Evolutionary conservation across 92 coral and sea anemone genomes (phyloP).

Genomic region (Plumapathes pennacea): DNA sequence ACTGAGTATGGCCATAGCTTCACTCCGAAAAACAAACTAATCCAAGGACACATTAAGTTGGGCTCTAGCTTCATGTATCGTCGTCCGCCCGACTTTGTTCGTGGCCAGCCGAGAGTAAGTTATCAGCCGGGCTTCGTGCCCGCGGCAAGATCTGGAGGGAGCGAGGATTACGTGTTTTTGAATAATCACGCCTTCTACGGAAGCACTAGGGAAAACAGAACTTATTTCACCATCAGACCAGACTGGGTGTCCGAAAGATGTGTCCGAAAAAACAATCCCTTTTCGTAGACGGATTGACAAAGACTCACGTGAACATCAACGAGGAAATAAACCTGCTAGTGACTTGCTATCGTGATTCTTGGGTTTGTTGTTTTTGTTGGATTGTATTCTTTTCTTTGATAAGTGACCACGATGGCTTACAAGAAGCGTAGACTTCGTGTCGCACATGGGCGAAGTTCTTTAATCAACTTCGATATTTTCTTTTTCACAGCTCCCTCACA

Average conservation of each 20-base stretch:
- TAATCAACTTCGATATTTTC: no score
- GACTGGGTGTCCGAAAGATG: slow-evolving; percentile 91
- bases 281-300: slow-evolving; percentile 67
- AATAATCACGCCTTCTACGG: slow-evolving; percentile 80
- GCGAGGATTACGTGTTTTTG: slow-evolving; percentile 63
- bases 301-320: no score
- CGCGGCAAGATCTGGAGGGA: slow-evolving; percentile 67
- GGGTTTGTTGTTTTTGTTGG: no score
- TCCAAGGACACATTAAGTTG: slow-evolving; percentile 64
- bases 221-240: slow-evolving; percentile 80
- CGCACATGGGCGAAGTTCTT: no score
- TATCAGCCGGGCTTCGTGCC: slow-evolving; percentile 83
- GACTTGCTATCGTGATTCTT: no score
- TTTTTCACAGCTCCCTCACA: no score
- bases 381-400: no score
- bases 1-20: slow-evolving; percentile 76
- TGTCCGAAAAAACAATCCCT: slow-evolving; percentile 86
- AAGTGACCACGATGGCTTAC: no score
- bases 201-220: slow-evolving; percentile 21
- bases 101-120: slow-evolving; percentile 59
- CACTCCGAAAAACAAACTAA: slow-evolving; percentile 78
- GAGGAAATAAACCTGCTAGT: no score
- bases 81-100: slow-evolving; percentile 66
- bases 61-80: slow-evolving; percentile 90
- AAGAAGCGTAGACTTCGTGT: no score